Evolutionary conservation across 1,140 invertebrate species (phyloP).

Genomic region (Cyphomyrmex costatus): DNA sequence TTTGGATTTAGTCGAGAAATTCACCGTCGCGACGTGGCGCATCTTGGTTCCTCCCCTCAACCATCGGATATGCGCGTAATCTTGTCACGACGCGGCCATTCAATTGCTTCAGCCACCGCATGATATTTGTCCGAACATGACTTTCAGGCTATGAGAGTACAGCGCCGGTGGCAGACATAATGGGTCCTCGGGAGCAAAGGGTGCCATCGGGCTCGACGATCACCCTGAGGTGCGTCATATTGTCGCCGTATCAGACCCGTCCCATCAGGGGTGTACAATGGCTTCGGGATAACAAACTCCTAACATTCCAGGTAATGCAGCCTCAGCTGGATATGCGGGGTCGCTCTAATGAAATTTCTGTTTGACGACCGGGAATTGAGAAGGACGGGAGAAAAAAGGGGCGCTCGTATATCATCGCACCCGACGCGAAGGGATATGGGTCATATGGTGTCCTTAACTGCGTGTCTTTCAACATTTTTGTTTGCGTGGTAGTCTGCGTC

Average conservation of each 20-base stretch:
- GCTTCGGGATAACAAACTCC: constrained; percentile 85
- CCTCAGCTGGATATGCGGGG: constrained; percentile 5
- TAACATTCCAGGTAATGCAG: constrained; percentile 85
- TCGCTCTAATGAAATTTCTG: constrained; percentile 72
- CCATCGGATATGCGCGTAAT: constrained; percentile 42
- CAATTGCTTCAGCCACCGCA: constrained; percentile 47
- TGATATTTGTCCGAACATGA: constrained; percentile 76
- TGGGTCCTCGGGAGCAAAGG: constrained; percentile 85
- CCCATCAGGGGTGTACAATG: constrained; percentile 85
- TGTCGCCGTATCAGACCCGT: constrained; percentile 84
- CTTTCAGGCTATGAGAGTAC: constrained; percentile 85
- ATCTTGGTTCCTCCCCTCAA: not conserved
- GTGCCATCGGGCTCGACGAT: constrained; percentile 85
- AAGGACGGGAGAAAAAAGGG: constrained; percentile 7
- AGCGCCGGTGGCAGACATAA: constrained; percentile 84
- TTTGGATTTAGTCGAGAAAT: constrained; percentile 1
- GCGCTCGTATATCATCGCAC: constrained; percentile 51
- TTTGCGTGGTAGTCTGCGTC: constrained; percentile 54
- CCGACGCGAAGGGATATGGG: constrained; percentile 39
- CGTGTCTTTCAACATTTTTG: constrained; percentile 41
- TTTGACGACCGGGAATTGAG: constrained; percentile 41
- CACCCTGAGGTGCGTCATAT: constrained; percentile 86
- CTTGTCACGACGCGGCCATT: constrained; percentile 54
- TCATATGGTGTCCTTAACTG: not conserved
- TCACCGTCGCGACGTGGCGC: not conserved